Conservation (phyloP, 2,888 invertebrate species). For the Stenodema calcarata region DNA sequence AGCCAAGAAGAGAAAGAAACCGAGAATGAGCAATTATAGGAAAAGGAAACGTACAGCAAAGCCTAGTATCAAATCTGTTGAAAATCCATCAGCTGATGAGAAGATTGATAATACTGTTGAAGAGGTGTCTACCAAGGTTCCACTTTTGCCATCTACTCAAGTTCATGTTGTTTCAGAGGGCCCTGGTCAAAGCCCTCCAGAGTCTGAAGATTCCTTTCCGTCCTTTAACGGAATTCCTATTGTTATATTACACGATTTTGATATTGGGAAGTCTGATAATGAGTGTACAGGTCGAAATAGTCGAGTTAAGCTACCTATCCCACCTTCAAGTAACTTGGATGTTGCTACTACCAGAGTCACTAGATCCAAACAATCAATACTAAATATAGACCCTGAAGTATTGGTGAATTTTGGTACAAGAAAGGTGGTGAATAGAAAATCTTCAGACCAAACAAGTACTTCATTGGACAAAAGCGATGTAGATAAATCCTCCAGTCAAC, state of each 20-base stretch:
- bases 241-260: neutral
- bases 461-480: neutral
- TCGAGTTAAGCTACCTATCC: neutral
- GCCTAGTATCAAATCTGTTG: neutral
- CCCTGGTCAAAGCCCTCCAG: neutral
- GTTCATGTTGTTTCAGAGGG: conserved; percentile 29
- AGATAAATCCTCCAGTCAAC: neutral
- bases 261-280: neutral
- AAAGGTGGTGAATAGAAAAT: neutral
- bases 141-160: neutral
- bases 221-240: too few relatives aligned
- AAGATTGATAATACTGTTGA: neutral
- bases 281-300: neutral
- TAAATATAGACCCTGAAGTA: neutral
- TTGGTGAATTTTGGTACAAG: conserved; percentile 2
- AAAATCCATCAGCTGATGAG: neutral
- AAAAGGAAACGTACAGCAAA: neutral
- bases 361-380: neutral
- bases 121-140: neutral
- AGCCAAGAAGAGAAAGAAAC: neutral
- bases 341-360: neutral
- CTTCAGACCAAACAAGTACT: neutral
- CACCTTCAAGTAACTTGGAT: too few relatives aligned
- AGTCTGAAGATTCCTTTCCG: neutral
- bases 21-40: neutral